phyloP scores from a whole-genome alignment of 2,797 vertebrate genomes.

The Pseudochirops corinnae region DNA sequence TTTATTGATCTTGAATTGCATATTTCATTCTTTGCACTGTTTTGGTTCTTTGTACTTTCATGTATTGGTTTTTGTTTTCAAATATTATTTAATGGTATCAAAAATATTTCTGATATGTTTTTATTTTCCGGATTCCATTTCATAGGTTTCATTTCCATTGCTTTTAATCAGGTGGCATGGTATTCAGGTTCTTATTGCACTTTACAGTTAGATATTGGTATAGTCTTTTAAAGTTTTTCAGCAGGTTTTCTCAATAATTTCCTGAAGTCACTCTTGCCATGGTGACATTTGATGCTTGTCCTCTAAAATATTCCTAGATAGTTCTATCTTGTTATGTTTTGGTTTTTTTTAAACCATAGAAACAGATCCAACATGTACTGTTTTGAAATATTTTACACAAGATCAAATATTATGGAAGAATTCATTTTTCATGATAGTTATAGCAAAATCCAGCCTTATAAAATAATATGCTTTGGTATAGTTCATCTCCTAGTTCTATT shows the following conservation, averaged over 20 bases:
- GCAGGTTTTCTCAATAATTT: not conserved
- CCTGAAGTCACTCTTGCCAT: not conserved
- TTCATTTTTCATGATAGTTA: not conserved
- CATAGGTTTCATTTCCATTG: not conserved
- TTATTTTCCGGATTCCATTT: not conserved
- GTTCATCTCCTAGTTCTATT: not conserved
- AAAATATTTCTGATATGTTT: not conserved
- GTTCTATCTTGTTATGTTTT: not conserved
- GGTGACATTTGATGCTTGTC: not conserved
- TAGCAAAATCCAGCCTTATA: not conserved
- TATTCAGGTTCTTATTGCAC: not conserved
- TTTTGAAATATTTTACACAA: not conserved
- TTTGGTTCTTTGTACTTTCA: not conserved
- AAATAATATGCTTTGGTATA: not conserved
- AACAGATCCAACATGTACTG: not conserved
- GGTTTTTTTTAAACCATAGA: not conserved
- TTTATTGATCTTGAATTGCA: not conserved
- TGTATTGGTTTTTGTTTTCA: not conserved
- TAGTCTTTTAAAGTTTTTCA: not conserved
- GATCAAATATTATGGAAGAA: not conserved
- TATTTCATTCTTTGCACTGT: not conserved
- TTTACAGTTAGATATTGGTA: not conserved
- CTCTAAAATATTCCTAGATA: not conserved
- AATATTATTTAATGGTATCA: not conserved
- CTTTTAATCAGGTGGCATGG: not conserved